Base-by-base conservation (phyloP, 2,797 vertebrate species). In the Neosilurus hyrtlii region DNA sequence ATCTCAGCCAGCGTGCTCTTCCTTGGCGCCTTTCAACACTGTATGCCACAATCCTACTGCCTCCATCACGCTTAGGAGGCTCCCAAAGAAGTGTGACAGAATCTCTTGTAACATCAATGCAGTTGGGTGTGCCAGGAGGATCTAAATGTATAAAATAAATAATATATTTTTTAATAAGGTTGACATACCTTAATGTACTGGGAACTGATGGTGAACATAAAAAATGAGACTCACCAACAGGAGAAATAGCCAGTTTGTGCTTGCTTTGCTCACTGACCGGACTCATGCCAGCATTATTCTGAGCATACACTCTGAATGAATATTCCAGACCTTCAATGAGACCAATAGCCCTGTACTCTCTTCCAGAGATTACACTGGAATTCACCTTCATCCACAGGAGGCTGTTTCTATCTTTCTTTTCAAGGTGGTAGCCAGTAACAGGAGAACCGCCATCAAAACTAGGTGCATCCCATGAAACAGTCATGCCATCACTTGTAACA, bases 391-490 rank as follows among this genome's bases (percentile, higher is more conserved):
- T 96, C 98, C 98, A 99, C 84, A 99, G 89, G 66, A 99, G 96
- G 90, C 98, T 99, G 89, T 99, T 99, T 90, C 97, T 96, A 93
- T 99, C 98, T 92, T 99, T 99, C 93, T 97, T 99, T 92, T 99
- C 97, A 88, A 99, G 95, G 22, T 99, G 96, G 89, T 96, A 99
- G 83, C 98, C 98, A 87, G 94, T 93, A 90, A 99, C 92, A 83
- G 97, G 96, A 77, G 98, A 97, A 85, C 98, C 98, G 15, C 98
- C 98, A 59, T 99, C 97, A 84, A 98, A 99, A 66, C 89, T 91
- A 0, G 98, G 97, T 80, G 96, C 96, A 88, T 99, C 98, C 98
- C 98, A 99, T 85, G 92, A 95, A 86, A 99, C 95, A 82, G 95
- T 96, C 96, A 99, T 98, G 84, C 97, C 97, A 88, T 99, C 98